Evolutionary conservation across 2,797 vertebrate species (phyloP).

Genomic region (Sarcoramphus papa): DNA sequence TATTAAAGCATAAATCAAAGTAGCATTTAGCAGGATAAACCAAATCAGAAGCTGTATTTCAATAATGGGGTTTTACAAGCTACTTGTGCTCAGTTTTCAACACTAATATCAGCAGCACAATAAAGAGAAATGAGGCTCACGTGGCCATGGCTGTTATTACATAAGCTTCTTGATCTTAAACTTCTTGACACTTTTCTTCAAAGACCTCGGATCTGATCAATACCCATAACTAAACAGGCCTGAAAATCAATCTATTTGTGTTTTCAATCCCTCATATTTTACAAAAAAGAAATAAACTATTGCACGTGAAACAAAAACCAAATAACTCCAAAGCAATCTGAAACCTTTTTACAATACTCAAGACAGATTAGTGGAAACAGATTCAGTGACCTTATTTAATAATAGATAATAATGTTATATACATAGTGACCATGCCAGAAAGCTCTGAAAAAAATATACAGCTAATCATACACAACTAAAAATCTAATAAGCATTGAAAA

Average conservation of each 20-base stretch:
- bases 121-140: slow-evolving; percentile 45
- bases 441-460: background rate
- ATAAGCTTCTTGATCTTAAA: slow-evolving; percentile 50
- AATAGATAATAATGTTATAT: background rate
- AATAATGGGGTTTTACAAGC: slow-evolving; percentile 56
- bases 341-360: slow-evolving; percentile 17
- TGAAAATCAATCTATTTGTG: slow-evolving; percentile 65
- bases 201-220: slow-evolving; percentile 56
- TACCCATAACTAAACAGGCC: slow-evolving; percentile 53
- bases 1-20: slow-evolving; percentile 68
- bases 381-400: slow-evolving; percentile 8
- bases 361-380: background rate
- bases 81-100: slow-evolving; percentile 15
- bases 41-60: slow-evolving; percentile 58
- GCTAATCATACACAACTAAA: background rate
- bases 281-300: slow-evolving; percentile 26
- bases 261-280: slow-evolving; percentile 34
- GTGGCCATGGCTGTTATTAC: background rate
- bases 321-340: slow-evolving; percentile 8
- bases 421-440: background rate
- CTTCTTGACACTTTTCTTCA: slow-evolving; percentile 43
- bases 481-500: background rate
- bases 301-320: slow-evolving; percentile 14
- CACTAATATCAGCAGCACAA: slow-evolving; percentile 5
- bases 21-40: slow-evolving; percentile 62